Percentiles rank a stretch among this genome's conserved stretches.
Evolutionary conservation across 1,140 invertebrate genomes (phyloP).

Genomic region (Drosophila auraria): DNA sequence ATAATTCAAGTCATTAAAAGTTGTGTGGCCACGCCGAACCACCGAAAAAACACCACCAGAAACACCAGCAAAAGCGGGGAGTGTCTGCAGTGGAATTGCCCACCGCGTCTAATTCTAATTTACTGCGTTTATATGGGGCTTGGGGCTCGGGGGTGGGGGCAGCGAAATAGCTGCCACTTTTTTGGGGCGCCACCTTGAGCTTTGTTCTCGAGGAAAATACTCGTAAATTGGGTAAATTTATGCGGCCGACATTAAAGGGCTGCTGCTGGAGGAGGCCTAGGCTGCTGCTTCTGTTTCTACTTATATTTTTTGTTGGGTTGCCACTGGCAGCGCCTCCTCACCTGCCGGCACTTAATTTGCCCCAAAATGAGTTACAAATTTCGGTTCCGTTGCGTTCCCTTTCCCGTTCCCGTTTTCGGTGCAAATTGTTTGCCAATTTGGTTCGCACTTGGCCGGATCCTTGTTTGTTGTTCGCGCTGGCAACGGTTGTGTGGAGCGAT

Average conservation of each 20-base stretch:
- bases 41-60: conserved; percentile 6
- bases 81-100: conserved; percentile 66
- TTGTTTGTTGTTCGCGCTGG: conserved; percentile 54
- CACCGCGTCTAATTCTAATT: conserved; percentile 76
- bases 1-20: conserved; percentile 64
- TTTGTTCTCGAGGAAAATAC: conserved; percentile 41
- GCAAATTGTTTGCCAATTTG: conserved; percentile 69
- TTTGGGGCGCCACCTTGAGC: conserved; percentile 34
- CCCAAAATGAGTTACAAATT: conserved; percentile 75
- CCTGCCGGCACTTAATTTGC: conserved; percentile 62
- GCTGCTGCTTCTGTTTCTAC: not conserved
- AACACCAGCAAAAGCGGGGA: conserved; percentile 32
- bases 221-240: conserved; percentile 70
- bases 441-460: conserved; percentile 37
- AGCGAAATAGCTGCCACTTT: conserved; percentile 27
- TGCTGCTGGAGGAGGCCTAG: conserved; percentile 20
- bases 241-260: conserved; percentile 60
- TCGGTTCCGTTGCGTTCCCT: conserved; percentile 18
- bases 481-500: conserved; percentile 53
- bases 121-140: conserved; percentile 65
- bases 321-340: conserved; percentile 33
- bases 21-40: conserved; percentile 37
- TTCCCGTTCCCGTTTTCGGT: conserved; percentile 3
- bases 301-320: conserved; percentile 13
- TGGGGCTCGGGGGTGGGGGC: conserved; percentile 3